These are phyloP conservation scores for Drosophila varians DNA, from an alignment of 1,140 invertebrate species.

Conservation along the genomic window DNA sequence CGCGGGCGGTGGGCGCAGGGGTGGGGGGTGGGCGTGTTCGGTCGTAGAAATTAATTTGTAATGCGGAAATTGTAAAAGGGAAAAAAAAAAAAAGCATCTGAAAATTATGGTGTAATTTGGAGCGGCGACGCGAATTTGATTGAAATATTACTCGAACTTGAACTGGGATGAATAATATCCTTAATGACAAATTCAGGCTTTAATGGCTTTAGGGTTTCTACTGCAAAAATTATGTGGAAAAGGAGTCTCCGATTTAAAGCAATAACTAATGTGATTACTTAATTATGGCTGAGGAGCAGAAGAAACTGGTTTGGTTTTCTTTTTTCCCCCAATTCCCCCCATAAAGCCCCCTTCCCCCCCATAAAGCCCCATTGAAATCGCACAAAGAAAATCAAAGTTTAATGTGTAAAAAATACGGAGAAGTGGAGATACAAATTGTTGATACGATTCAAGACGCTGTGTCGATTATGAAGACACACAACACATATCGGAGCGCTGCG, in stretches of 20 bases:
- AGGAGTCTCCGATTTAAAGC: not conserved
- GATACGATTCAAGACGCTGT: slow-evolving; percentile 31
- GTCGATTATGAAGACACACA: slow-evolving; percentile 36
- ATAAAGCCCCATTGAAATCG: not conserved
- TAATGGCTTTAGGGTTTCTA: not conserved
- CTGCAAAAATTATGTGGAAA: not conserved
- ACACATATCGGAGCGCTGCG: not conserved
- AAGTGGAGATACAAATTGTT: slow-evolving; percentile 23
- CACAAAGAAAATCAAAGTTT: slow-evolving; percentile 5
- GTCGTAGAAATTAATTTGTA: slow-evolving; percentile 66
- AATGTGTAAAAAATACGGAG: slow-evolving; percentile 10
- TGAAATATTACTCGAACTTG: slow-evolving; percentile 48
- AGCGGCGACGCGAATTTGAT: slow-evolving; percentile 56
- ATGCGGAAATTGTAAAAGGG: slow-evolving; percentile 65
- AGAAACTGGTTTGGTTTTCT: not conserved
- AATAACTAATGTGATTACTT: not conserved
- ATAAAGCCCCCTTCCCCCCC: not conserved
- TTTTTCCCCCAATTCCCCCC: not conserved
- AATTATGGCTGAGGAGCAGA: not conserved
- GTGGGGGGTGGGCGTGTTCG: not conserved
- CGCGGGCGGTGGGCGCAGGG: not conserved
- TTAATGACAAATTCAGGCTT: not conserved
- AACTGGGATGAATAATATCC: slow-evolving; percentile 13
- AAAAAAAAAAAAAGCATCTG: slow-evolving; percentile 36
- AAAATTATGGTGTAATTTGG: slow-evolving; percentile 56